A percentile compares a stretch with the other conserved stretches of the same genome.
Conservation (phyloP, 2,888 invertebrate species). For the Scelioninae gen. 2 region DNA sequence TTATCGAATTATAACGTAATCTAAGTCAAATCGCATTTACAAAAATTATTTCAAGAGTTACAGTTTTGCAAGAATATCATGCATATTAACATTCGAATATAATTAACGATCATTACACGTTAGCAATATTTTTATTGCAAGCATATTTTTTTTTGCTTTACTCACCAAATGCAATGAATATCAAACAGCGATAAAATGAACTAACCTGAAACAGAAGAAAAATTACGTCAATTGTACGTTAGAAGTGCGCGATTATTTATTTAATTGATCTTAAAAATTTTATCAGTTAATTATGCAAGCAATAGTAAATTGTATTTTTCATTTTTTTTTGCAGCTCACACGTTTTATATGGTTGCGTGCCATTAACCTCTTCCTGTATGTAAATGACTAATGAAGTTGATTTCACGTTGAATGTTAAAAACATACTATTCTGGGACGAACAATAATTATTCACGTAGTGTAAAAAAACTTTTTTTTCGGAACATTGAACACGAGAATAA, state of each 20-base stretch:
- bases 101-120: too few relatives aligned
- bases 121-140: too few relatives aligned
- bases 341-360: constrained; percentile 52
- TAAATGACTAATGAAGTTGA: constrained; percentile 54
- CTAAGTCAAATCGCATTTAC: too few relatives aligned
- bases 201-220: constrained; percentile 36
- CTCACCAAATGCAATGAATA: background rate
- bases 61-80: too few relatives aligned
- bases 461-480: too few relatives aligned
- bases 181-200: background rate
- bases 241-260: constrained; percentile 17
- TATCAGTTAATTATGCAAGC: constrained; percentile 40
- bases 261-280: constrained; percentile 41
- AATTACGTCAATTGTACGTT: constrained; percentile 2
- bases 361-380: constrained; percentile 55
- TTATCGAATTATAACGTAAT: too few relatives aligned
- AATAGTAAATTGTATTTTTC: constrained; percentile 39
- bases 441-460: constrained; percentile 20
- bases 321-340: constrained; percentile 46
- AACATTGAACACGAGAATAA: too few relatives aligned
- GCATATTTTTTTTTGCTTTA: too few relatives aligned
- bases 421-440: constrained; percentile 17
- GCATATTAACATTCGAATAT: too few relatives aligned
- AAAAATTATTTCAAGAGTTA: too few relatives aligned
- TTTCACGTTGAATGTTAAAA: constrained; percentile 49